A percentile compares a stretch with the other conserved stretches of the same genome.
Evolutionary conservation across 2,113 vertebrate species (phyloP).

Genomic region (Hypomesus transpacificus): DNA sequence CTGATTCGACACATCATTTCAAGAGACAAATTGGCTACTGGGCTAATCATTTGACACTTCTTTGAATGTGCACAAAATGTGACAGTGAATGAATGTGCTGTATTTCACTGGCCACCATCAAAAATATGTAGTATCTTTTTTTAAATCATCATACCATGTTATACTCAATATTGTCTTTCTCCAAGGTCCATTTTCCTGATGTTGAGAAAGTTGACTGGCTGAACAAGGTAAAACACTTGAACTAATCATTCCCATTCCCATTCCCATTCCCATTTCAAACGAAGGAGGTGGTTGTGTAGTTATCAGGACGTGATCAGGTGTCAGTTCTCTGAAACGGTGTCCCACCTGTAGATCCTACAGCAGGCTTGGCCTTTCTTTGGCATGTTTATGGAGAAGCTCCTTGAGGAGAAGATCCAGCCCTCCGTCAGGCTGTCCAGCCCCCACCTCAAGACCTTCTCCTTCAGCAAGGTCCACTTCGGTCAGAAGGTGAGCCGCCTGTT

Average conservation of each 20-base stretch:
- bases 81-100: background rate
- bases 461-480: constrained; percentile 90
- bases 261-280: background rate
- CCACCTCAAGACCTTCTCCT: constrained; percentile 84
- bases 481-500: constrained; percentile 77
- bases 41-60: too few species aligned
- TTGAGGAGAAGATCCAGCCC: constrained; percentile 82
- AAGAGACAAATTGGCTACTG: background rate
- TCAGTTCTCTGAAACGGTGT: background rate
- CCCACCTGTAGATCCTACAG: constrained; percentile 73
- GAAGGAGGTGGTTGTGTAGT: too few species aligned
- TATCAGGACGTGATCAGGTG: too few species aligned
- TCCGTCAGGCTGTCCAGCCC: constrained; percentile 77
- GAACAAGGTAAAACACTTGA: constrained; percentile 83
- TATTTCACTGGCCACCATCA: background rate
- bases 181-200: constrained; percentile 86
- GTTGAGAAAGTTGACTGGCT: constrained; percentile 91
- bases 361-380: constrained; percentile 95
- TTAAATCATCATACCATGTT: background rate
- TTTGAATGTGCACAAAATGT: background rate
- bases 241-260: background rate
- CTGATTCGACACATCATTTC: background rate
- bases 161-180: constrained; percentile 7
- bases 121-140: background rate
- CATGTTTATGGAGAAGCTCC: constrained; percentile 87